Conservation (phyloP, 2,888 invertebrate species). For the Aleiodes alternator region DNA sequence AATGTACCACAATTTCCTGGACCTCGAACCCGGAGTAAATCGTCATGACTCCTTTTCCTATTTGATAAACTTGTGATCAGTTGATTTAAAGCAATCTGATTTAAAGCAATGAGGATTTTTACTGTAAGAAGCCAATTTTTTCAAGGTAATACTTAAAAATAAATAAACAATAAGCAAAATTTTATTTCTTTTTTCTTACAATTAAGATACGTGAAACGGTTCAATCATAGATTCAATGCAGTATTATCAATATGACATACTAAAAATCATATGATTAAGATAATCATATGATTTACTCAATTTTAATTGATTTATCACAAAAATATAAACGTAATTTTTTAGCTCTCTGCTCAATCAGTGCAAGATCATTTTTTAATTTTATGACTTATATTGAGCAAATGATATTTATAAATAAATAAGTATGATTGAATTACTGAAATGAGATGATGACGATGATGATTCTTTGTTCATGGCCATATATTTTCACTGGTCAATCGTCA, state of each 20-base stretch:
- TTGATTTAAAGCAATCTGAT: too few species aligned
- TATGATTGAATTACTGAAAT: background rate
- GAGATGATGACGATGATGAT: background rate
- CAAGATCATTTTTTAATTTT: too few species aligned
- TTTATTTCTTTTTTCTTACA: too few species aligned
- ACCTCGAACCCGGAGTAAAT: too few species aligned
- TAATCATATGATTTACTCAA: slow-evolving; percentile 40
- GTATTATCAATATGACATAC: slow-evolving; percentile 58
- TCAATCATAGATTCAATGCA: slow-evolving; percentile 39
- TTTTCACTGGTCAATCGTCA: background rate
- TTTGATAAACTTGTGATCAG: too few species aligned
- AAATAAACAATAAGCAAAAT: too few species aligned
- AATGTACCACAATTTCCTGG: too few species aligned
- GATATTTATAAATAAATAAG: slow-evolving; percentile 20
- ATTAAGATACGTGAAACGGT: background rate
- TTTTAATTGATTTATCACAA: slow-evolving; percentile 53
- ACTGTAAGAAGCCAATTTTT: too few species aligned
- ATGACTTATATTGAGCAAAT: slow-evolving; percentile 10
- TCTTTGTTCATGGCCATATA: background rate
- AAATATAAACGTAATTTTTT: slow-evolving; percentile 37
- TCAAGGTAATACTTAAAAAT: too few species aligned
- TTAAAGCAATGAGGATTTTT: too few species aligned
- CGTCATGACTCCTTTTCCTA: too few species aligned
- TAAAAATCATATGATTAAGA: slow-evolving; percentile 50
- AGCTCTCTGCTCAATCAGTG: too few species aligned